Base-by-base conservation (phyloP, 2,797 vertebrate genomes). In the Borostomias antarcticus region DNA sequence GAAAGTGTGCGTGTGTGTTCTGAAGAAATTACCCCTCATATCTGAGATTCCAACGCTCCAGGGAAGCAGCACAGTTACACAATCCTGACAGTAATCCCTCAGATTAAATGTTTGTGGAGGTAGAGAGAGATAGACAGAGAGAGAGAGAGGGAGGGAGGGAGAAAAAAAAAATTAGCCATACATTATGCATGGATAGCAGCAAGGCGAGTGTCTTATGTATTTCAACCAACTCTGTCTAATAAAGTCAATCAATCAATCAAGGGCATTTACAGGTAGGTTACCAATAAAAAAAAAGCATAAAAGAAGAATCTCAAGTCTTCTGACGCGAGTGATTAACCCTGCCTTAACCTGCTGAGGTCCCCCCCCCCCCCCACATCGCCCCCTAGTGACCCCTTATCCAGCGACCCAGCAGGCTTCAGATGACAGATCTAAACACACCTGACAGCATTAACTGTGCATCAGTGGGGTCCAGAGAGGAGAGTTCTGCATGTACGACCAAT, bases 71-170 rank as follows among this genome's bases (percentile, higher is more conserved):
- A 23, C 19, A 37, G 19, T 37, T 58, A 37, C 56, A 58, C 1
- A 37, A 17, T 37, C 32, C 21, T 58, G 32, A 58, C 32, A 15
- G 56, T 58, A 58, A 58, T 58, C 56, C 32, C n/a, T 23, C 56
- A 37, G 56, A 35, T 58, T 45, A 0, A 52, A 28, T 52, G 19
- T 23, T 33, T 37, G 15, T 4, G 40, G 40, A 45, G 40, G 0
- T 5, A 15, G 2, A 13, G 40, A 45, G 40, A 45, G 40, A 45
- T 17, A 40, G 10, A 17, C 40, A 45, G 40, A 45, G 40, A n/a
- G 40, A 45, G 40, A n/a, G 40, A 17, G 40, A 45, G 35, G 1
- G 33, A 10, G 33, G 33, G 33, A 10, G 33, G 2, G 33, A 5
- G 33, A 10, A 35, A 10, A 10, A 35, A 2, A n/a, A n/a, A n/a